Conservation (phyloP, 2,797 vertebrate genomes). For the Cryptoblepharus egeriae region DNA sequence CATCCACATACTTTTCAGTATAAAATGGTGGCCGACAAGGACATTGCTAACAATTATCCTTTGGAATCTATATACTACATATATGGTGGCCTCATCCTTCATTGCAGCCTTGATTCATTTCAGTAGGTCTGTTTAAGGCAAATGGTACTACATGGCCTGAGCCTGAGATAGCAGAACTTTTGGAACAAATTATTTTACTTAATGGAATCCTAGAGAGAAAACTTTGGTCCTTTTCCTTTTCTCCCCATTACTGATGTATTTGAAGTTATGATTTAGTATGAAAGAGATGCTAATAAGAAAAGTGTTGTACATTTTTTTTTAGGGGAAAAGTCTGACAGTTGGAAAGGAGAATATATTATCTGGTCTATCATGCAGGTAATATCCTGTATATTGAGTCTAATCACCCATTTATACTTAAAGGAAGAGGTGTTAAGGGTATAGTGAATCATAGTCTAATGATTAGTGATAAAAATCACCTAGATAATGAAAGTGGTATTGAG, state of each 20-base stretch:
- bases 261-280: constrained; percentile 75
- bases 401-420: constrained; percentile 84
- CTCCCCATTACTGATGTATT: constrained; percentile 70
- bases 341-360: constrained; percentile 76
- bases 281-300: constrained; percentile 76
- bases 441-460: constrained; percentile 80
- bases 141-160: not conserved
- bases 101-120: not conserved
- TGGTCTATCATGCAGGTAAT: constrained; percentile 79
- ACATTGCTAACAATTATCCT: not conserved
- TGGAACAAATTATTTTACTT: constrained; percentile 22
- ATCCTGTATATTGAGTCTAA: constrained; percentile 83
- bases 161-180: not conserved
- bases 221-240: constrained; percentile 42
- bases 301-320: constrained; percentile 72
- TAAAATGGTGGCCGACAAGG: not conserved
- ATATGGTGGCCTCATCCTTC: not conserved
- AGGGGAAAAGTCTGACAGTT: constrained; percentile 75
- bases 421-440: constrained; percentile 83
- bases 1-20: not conserved
- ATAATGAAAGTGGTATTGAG: constrained; percentile 84
- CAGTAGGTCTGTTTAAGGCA: not conserved
- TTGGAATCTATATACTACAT: not conserved
- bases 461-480: constrained; percentile 83
- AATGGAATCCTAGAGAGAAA: constrained; percentile 34